These are phyloP conservation scores for Mesocentrotus franciscanus DNA, from an alignment of 53 echinoderm and acorn worm genomes.

Conservation along the genomic window DNA sequence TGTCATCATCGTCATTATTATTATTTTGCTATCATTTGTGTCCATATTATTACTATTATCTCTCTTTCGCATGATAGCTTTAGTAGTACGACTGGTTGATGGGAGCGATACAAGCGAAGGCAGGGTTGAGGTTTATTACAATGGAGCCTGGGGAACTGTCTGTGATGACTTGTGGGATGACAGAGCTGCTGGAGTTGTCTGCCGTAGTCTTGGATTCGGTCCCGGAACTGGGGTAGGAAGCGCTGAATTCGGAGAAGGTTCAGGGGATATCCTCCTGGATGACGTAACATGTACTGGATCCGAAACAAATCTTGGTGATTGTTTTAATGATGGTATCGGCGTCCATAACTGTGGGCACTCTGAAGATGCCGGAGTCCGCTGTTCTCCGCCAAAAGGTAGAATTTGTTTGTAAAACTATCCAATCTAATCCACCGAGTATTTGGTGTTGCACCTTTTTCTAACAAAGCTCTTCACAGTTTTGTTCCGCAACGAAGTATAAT, in stretches of 20 bases:
- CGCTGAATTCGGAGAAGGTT: neutral
- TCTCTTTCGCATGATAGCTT: no score
- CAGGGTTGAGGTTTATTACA: neutral
- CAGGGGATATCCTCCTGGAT: neutral
- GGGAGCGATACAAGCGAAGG: no score
- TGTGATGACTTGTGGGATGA: neutral
- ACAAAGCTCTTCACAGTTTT: no score
- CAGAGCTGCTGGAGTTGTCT: neutral
- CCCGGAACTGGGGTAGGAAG: neutral
- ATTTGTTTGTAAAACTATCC: no score
- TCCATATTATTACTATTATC: no score
- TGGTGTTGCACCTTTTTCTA: no score
- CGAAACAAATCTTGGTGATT: neutral
- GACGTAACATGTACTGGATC: neutral
- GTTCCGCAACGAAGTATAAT: no score
- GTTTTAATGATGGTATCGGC: neutral
- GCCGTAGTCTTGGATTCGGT: neutral
- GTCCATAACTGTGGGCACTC: neutral
- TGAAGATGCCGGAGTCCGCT: neutral
- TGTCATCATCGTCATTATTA: no score
- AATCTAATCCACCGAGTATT: no score
- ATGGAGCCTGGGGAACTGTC: neutral
- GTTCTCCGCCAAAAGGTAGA: neutral
- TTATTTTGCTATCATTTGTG: no score
- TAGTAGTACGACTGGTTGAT: no score